Percentiles rank a stretch among this genome's conserved stretches.
phyloP scores from a whole-genome alignment of 1,140 invertebrate genomes.

The Drosophila serrata region DNA sequence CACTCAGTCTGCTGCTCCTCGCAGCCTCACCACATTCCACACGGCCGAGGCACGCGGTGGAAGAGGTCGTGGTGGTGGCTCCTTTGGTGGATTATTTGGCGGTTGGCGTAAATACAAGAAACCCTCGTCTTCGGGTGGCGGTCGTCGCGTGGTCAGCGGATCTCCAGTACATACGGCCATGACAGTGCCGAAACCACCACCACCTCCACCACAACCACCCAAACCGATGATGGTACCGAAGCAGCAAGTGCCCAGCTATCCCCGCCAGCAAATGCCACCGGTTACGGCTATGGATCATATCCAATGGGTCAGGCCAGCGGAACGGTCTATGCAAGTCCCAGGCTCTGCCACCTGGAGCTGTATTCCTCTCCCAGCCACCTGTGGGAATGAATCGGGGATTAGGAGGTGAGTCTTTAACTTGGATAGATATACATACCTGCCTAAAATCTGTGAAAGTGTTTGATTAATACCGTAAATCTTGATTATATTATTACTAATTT shows the following conservation, averaged over 20 bases:
- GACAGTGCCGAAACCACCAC: constrained; percentile 65
- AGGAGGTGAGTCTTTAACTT: constrained; percentile 34
- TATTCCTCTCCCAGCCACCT: constrained; percentile 71
- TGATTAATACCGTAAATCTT: not conserved
- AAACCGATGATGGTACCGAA: constrained; percentile 52
- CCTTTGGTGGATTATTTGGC: constrained; percentile 75
- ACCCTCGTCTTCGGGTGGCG: constrained; percentile 60
- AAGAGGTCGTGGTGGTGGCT: constrained; percentile 74
- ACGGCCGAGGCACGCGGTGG: constrained; percentile 67
- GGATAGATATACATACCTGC: not conserved
- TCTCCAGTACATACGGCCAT: constrained; percentile 71
- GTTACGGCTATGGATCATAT: constrained; percentile 49
- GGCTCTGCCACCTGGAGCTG: constrained; percentile 62
- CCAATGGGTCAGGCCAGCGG: constrained; percentile 22
- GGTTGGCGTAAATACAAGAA: constrained; percentile 81
- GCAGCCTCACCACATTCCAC: constrained; percentile 23
- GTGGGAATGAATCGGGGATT: constrained; percentile 46
- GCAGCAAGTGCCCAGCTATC: constrained; percentile 60
- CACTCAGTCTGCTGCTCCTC: constrained; percentile 48
- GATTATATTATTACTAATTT: not conserved
- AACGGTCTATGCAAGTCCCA: constrained; percentile 67
- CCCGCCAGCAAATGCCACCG: constrained; percentile 64
- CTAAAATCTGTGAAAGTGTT: no score
- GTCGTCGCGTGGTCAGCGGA: constrained; percentile 68
- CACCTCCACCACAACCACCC: constrained; percentile 40